These are phyloP conservation scores for Caenorhabditis briggsae DNA, from an alignment of 1,140 invertebrate species.

Conservation along the genomic window DNA sequence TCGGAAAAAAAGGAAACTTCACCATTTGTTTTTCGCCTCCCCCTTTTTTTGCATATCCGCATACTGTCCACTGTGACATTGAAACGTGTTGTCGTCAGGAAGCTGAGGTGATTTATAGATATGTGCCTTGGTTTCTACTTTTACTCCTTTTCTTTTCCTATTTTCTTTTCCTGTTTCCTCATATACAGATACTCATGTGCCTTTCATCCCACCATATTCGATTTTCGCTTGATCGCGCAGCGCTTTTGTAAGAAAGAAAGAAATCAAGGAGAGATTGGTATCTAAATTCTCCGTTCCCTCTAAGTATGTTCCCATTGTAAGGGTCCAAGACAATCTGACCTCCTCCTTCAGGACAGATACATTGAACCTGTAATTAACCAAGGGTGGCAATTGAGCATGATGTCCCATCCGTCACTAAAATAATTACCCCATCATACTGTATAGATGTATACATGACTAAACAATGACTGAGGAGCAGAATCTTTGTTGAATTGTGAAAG, in stretches of 20 bases:
- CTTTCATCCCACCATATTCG: too few relatives aligned
- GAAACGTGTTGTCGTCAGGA: slow-evolving; percentile 4
- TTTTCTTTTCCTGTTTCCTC: background rate
- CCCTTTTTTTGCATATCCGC: background rate
- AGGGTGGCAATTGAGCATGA: slow-evolving; percentile 16
- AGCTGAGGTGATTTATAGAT: slow-evolving; percentile 21
- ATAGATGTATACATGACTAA: background rate
- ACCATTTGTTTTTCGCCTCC: slow-evolving; percentile 23
- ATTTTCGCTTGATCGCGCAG: slow-evolving; percentile 18
- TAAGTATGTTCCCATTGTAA: background rate
- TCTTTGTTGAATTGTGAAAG: background rate
- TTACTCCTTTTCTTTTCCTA: background rate
- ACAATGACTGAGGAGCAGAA: background rate
- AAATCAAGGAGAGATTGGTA: slow-evolving; percentile 52
- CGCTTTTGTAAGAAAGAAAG: slow-evolving; percentile 28
- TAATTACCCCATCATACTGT: slow-evolving; percentile 25
- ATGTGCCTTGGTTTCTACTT: background rate
- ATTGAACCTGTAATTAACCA: slow-evolving; percentile 54
- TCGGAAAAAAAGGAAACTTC: slow-evolving; percentile 41
- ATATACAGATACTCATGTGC: background rate
- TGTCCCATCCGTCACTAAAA: slow-evolving; percentile 1
- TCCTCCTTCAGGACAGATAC: slow-evolving; percentile 20
- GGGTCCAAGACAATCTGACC: slow-evolving; percentile 45
- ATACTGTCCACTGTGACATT: slow-evolving; percentile 28
- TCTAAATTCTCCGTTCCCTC: background rate